Base-by-base conservation (phyloP, 2,888 invertebrate species). In the Drosophila recens region DNA sequence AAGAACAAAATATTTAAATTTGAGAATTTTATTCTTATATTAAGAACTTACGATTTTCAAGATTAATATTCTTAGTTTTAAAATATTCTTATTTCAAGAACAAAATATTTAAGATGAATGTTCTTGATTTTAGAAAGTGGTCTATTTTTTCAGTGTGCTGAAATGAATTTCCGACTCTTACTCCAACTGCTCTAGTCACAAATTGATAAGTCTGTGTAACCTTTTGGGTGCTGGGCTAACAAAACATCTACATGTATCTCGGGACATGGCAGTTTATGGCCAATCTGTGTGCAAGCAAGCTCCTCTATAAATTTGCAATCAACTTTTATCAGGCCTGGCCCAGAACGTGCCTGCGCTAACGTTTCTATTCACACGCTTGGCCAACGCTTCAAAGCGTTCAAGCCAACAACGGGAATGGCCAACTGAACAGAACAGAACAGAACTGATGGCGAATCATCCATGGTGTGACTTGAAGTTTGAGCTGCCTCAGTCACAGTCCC, bases 261-360 rank as follows among this genome's bases (percentile, higher is more conserved):
- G 15, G 33, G 15, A 42, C 75, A 75, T 85, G 86, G 61, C 75
- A 67, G 82, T 82, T 82, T 82, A 82, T 82, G 86, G 86, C 65
- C 82, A 82, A 82, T 88, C 88, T 82, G 73, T 76, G 77, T 61
- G 61, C 23, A 46, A 43, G 42, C 67, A 36, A 40, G 57, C 87
- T 75, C 74, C 69, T 83, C 87, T 86, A 83, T 87, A 86, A 87
- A 87, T 87, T 86, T 89, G 86, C 86, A 86, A 89, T 86, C 90
- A 86, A 86, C 88, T 86, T 84, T 89, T 86, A 89, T 89, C 86
- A 84, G 84, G 67, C 81, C 58, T 68, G 65, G 57, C 71, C 57
- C 74, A 85, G 88, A 86, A 86, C 90, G 86, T 86, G 86, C 83
- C 88, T 89, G 73, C 74, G 72, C 87, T 86, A 86, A 89, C 86